Conservation (phyloP, 2,113 vertebrate species). For the Coryphaenoides rupestris region DNA sequence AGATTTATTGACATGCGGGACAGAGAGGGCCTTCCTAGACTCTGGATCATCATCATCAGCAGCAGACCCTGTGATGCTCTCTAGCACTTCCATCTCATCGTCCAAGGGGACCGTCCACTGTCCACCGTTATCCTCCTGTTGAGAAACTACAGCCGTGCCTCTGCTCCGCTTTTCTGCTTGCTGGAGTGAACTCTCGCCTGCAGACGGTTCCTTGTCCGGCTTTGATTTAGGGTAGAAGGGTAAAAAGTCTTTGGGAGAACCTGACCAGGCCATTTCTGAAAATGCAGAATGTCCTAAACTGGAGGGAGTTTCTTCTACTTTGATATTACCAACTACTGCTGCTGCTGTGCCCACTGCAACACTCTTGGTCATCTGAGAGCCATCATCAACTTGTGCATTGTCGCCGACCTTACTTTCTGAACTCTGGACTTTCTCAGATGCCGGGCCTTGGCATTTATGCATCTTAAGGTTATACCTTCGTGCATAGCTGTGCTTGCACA, state of each 20-base stretch:
- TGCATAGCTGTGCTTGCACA: constrained; percentile 72
- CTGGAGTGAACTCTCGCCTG: constrained; percentile 16
- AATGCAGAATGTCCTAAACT: constrained; percentile 21
- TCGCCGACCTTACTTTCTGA: constrained; percentile 15
- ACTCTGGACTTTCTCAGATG: constrained; percentile 6
- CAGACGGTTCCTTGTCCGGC: constrained; percentile 16
- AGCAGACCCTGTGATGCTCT: constrained; percentile 31
- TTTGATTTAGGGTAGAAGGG: constrained; percentile 44
- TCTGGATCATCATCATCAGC: constrained; percentile 22
- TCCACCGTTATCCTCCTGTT: constrained; percentile 35
- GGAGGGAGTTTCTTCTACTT: constrained; percentile 46
- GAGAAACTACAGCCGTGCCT: constrained; percentile 14
- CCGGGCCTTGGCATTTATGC: constrained; percentile 63
- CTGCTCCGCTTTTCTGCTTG: constrained; percentile 21
- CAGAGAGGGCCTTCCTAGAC: constrained; percentile 10
- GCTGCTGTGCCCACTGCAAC: constrained; percentile 63
- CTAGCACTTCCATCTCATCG: constrained; percentile 59
- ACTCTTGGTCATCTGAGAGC: constrained; percentile 17
- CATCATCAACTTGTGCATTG: not conserved
- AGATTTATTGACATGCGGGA: constrained; percentile 4
- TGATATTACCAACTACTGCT: constrained; percentile 39
- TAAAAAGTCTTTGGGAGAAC: constrained; percentile 43
- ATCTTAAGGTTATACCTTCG: constrained; percentile 69
- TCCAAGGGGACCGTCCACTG: constrained; percentile 71
- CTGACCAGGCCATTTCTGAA: constrained; percentile 35